These are phyloP conservation scores for Anabacerthia variegaticeps DNA, from an alignment of 2,797 vertebrate species.

Conservation along the genomic window DNA sequence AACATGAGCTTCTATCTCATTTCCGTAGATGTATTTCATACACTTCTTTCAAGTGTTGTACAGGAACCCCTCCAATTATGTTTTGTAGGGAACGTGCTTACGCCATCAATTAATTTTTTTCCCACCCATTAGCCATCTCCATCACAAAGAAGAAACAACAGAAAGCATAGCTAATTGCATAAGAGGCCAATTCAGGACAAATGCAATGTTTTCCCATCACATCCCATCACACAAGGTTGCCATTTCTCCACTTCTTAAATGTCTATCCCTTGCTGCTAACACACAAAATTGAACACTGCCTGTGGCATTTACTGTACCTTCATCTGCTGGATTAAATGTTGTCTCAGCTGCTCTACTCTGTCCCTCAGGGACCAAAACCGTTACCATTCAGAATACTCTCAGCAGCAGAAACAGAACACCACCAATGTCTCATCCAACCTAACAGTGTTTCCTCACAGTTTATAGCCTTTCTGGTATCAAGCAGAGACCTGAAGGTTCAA, in stretches of 20 bases:
- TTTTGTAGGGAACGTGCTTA: neutral
- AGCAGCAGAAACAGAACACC: slow-evolving; percentile 46
- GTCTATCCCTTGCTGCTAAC: slow-evolving; percentile 65
- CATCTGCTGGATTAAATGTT: slow-evolving; percentile 69
- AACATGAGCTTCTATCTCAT: neutral
- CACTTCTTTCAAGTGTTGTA: neutral
- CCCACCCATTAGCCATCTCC: neutral
- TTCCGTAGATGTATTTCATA: slow-evolving; percentile 7
- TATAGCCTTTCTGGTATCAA: neutral
- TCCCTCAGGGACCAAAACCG: slow-evolving; percentile 41
- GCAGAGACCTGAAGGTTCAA: neutral
- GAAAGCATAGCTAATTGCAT: slow-evolving; percentile 26
- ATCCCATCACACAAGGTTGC: slow-evolving; percentile 60
- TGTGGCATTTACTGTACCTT: slow-evolving; percentile 63
- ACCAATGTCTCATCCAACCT: slow-evolving; percentile 36
- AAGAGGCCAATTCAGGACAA: slow-evolving; percentile 60
- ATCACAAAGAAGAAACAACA: neutral
- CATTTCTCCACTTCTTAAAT: slow-evolving; percentile 59
- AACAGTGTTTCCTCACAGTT: neutral
- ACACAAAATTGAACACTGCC: slow-evolving; percentile 45
- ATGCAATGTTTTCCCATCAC: slow-evolving; percentile 43
- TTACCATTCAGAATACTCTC: slow-evolving; percentile 45
- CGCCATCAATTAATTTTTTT: neutral
- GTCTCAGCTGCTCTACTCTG: slow-evolving; percentile 64
- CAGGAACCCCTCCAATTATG: neutral